A percentile compares a stretch with the other conserved stretches of the same genome.
These are phyloP conservation scores for Laupala kohalensis DNA, from an alignment of 1,140 invertebrate genomes.

Conservation along the genomic window DNA sequence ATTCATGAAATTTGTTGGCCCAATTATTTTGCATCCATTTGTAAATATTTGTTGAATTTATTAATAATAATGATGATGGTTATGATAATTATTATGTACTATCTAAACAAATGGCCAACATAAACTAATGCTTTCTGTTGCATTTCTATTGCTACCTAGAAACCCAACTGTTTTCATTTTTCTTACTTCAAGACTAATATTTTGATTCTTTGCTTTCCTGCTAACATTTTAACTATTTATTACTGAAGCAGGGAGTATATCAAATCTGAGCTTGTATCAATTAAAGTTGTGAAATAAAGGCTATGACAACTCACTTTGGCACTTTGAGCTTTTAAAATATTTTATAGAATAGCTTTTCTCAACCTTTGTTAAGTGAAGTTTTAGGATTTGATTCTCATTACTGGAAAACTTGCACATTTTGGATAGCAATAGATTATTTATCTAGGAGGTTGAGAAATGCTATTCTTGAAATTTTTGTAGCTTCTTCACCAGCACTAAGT, in stretches of 20 bases:
- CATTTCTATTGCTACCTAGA: neutral
- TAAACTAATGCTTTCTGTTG: neutral
- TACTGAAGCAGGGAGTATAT: neutral
- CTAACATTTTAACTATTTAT: neutral
- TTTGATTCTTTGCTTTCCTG: neutral
- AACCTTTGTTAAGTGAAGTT: neutral
- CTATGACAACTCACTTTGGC: neutral
- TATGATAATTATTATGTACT: too few relatives aligned
- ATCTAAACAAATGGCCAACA: neutral
- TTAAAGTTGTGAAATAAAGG: neutral
- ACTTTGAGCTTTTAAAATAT: neutral
- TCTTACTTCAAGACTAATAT: neutral
- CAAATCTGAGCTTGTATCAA: neutral
- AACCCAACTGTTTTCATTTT: neutral
- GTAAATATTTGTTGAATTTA: neutral
- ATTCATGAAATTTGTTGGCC: neutral
- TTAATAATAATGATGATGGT: too few relatives aligned
- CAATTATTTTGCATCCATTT: neutral
- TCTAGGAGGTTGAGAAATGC: neutral
- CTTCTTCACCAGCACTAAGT: neutral
- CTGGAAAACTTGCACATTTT: too few relatives aligned
- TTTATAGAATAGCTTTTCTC: neutral
- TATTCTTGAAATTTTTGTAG: neutral
- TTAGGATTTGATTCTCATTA: too few relatives aligned
- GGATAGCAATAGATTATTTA: too few relatives aligned